A percentile compares a stretch with the other conserved stretches of the same genome.
phyloP scores from a whole-genome alignment of 2,888 invertebrate species.

The Nymphalis urticae region DNA sequence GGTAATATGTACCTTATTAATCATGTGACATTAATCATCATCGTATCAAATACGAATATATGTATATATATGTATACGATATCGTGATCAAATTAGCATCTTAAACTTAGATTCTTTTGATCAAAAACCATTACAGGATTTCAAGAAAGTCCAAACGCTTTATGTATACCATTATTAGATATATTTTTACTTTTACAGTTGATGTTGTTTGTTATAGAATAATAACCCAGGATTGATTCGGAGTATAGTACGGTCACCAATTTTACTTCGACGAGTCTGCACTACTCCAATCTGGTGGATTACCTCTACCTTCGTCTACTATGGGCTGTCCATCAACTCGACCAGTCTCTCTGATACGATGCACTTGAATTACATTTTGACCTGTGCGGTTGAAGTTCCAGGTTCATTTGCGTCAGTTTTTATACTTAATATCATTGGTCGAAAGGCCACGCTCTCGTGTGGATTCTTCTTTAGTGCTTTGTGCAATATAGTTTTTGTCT shows the following conservation, averaged over 20 bases:
- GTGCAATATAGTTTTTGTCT: conserved; percentile 41
- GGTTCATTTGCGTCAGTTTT: conserved; percentile 82
- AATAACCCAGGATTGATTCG: conserved; percentile 45
- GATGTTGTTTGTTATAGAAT: conserved; percentile 21
- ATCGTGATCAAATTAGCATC: too few relatives aligned
- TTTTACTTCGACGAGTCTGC: conserved; percentile 75
- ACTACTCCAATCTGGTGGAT: conserved; percentile 87
- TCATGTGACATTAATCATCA: too few relatives aligned
- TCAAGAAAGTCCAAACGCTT: background rate
- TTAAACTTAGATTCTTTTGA: too few relatives aligned
- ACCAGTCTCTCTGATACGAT: conserved; percentile 85
- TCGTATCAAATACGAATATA: too few relatives aligned
- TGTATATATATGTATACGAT: too few relatives aligned
- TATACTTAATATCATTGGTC: conserved; percentile 70
- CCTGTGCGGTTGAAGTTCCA: conserved; percentile 84
- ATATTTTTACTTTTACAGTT: background rate
- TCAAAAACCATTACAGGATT: too few relatives aligned
- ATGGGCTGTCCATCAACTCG: conserved; percentile 87
- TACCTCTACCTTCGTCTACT: conserved; percentile 86
- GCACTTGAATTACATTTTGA: conserved; percentile 84
- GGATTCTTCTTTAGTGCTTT: conserved; percentile 39
- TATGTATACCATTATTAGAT: background rate
- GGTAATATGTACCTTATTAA: too few relatives aligned
- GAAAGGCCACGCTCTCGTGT: conserved; percentile 55
- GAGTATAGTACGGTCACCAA: conserved; percentile 72